Percentiles rank a stretch among this genome's conserved stretches.
phyloP scores from a whole-genome alignment of 2,797 vertebrate species.

The Spinibarbus caldwelli region DNA sequence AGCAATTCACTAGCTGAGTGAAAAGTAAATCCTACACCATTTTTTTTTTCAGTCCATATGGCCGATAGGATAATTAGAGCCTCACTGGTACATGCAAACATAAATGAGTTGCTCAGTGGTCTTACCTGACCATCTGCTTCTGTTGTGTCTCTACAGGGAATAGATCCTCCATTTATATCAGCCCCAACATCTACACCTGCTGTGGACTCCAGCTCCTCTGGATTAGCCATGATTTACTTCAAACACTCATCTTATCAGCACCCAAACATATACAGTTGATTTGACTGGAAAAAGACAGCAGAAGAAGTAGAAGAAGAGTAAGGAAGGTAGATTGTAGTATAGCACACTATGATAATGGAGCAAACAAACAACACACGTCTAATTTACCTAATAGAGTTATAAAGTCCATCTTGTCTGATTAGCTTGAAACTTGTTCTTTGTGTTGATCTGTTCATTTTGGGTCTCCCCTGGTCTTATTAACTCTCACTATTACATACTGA shows the following conservation, averaged over 20 bases:
- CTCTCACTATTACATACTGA: conserved; percentile 23
- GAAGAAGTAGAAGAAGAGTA: neutral
- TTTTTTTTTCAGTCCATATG: neutral
- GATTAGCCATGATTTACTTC: conserved; percentile 55
- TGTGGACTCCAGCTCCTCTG: conserved; percentile 41
- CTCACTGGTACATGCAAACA: neutral
- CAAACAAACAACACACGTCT: neutral
- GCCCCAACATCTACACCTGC: conserved; percentile 26
- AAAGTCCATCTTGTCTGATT: conserved; percentile 36
- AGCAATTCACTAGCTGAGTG: neutral
- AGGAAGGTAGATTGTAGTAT: neutral
- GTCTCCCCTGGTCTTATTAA: conserved; percentile 1
- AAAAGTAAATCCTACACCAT: neutral
- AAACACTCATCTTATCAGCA: conserved; percentile 30
- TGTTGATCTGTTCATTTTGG: neutral
- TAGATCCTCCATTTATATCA: conserved; percentile 34
- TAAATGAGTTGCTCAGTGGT: neutral
- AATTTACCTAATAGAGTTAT: conserved; percentile 29
- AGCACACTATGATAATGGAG: neutral
- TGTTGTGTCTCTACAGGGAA: conserved; percentile 28
- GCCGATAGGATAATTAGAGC: neutral
- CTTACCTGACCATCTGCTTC: conserved; percentile 34
- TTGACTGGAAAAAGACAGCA: conserved; percentile 10
- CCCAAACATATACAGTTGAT: conserved; percentile 6
- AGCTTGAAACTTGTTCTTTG: conserved; percentile 21